phyloP scores from a whole-genome alignment of 2,797 vertebrate genomes.

The Enteromius mattozi region DNA sequence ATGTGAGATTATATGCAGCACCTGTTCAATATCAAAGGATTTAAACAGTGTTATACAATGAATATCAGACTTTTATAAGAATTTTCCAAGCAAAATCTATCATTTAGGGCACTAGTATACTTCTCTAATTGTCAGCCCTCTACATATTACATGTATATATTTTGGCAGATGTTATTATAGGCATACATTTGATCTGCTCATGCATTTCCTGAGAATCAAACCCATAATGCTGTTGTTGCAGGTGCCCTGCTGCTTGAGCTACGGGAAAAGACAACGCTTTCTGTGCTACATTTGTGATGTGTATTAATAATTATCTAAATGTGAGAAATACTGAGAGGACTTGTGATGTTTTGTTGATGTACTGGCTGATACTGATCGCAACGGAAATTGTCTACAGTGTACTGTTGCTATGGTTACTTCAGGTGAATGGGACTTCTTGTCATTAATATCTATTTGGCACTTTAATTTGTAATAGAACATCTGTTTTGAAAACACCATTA shows the following conservation, averaged over 20 bases:
- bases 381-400: background rate
- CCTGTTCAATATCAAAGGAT: background rate
- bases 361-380: background rate
- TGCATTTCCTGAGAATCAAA: background rate
- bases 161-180: background rate
- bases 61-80: background rate
- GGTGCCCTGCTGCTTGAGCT: background rate
- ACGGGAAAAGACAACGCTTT: background rate
- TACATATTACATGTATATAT: background rate
- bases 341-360: background rate
- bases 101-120: background rate
- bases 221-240: background rate
- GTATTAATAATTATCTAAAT: background rate
- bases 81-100: background rate
- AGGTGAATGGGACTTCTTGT: background rate
- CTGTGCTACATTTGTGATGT: background rate
- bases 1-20: background rate
- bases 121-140: background rate
- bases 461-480: background rate
- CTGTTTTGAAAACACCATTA: background rate
- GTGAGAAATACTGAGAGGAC: background rate
- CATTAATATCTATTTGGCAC: conserved; percentile 2
- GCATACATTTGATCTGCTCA: background rate
- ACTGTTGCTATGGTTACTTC: background rate
- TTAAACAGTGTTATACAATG: background rate